phyloP scores from a whole-genome alignment of 2,888 invertebrate species.

The Gasteruption jaculator region DNA sequence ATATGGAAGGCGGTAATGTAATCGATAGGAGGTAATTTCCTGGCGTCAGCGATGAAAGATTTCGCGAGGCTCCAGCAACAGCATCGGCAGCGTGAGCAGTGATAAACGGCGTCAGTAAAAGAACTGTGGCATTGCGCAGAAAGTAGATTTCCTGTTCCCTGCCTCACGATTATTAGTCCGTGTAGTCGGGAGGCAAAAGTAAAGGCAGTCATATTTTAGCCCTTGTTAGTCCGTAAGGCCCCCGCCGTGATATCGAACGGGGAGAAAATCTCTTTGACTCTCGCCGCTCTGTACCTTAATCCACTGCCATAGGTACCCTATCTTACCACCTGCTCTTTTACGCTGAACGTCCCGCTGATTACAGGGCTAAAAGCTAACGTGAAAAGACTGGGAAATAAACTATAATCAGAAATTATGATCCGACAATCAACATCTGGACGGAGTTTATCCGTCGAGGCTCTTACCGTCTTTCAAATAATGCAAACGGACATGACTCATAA shows the following conservation, averaged over 20 bases:
- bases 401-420: constrained; percentile 28
- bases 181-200: constrained; percentile 33
- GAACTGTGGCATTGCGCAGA: no score
- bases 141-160: no score
- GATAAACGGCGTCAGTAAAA: no score
- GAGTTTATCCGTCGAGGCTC: no score
- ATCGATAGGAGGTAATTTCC: no score
- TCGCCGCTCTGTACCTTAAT: constrained; percentile 46
- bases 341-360: constrained; percentile 31
- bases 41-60: no score
- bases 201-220: constrained; percentile 46
- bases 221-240: constrained; percentile 46
- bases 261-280: constrained; percentile 48
- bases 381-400: constrained; percentile 28
- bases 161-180: no score
- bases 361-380: constrained; percentile 30
- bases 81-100: no score
- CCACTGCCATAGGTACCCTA: constrained; percentile 41
- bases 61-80: no score
- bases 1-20: no score
- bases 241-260: constrained; percentile 41
- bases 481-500: no score
- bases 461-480: no score
- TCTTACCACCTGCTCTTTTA: constrained; percentile 47
- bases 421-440: constrained; percentile 21